Evolutionary conservation across 2,797 vertebrate genomes (phyloP).

Genomic region (Selene dorsalis): DNA sequence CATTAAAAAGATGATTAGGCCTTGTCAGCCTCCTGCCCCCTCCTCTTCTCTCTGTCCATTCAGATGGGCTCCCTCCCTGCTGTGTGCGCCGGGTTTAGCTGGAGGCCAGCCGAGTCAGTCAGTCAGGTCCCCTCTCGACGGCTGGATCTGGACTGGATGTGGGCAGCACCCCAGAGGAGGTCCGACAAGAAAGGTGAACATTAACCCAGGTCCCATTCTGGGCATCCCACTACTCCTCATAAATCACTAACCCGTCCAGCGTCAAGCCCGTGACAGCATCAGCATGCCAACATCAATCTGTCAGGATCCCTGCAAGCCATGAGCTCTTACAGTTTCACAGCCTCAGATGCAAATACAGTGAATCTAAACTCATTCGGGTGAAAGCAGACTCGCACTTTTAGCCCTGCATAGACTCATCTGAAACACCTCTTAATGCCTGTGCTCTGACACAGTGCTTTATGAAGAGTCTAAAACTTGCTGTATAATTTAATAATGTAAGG

Average conservation of each 20-base stretch:
- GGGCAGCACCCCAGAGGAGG: conserved; percentile 73
- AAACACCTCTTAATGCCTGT: conserved; percentile 3
- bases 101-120: conserved; percentile 71
- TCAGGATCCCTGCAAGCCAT: conserved; percentile 73
- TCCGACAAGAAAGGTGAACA: conserved; percentile 80
- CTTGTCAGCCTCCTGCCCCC: conserved; percentile 60
- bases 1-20: conserved; percentile 48
- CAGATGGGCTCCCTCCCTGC: conserved; percentile 71
- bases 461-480: too few relatives aligned
- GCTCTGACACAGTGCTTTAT: too few relatives aligned
- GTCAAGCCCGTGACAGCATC: conserved; percentile 75
- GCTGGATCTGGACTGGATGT: conserved; percentile 58
- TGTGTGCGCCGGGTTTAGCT: conserved; percentile 78
- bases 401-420: conserved; percentile 4
- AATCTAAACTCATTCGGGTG: conserved; percentile 15
- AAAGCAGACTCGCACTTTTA: conserved; percentile 17
- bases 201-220: conserved; percentile 83
- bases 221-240: conserved; percentile 79
- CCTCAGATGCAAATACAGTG: conserved; percentile 49
- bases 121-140: conserved; percentile 47
- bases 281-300: conserved; percentile 81
- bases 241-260: conserved; percentile 83
- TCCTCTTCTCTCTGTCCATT: conserved; percentile 58
- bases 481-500: too few relatives aligned
- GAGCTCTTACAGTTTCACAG: conserved; percentile 41